phyloP scores from a whole-genome alignment of 37 sponge, comb jelly and placozoan species.

The Beroe ovata region DNA sequence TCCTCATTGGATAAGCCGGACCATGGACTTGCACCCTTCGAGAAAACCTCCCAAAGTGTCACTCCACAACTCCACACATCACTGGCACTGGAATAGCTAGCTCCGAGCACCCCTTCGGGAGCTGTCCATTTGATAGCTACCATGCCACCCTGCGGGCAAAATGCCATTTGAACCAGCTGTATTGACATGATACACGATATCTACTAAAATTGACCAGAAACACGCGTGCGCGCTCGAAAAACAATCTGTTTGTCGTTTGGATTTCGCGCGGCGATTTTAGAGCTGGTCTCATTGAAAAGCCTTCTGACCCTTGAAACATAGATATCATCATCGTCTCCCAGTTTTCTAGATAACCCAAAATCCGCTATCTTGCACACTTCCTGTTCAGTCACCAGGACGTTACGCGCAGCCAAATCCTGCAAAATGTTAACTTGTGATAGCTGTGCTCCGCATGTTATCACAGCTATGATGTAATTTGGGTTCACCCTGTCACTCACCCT shows the following conservation, averaged over 20 bases:
- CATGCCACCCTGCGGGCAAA: conserved; percentile 30
- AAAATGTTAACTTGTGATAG: no score
- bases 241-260: no score
- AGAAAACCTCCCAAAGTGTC: conserved; percentile 58
- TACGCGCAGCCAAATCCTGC: conserved; percentile 34
- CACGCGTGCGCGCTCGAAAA: no score
- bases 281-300: no score
- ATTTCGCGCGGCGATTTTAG: no score
- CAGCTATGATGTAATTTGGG: no score
- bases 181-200: background rate
- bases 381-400: background rate
- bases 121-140: conserved; percentile 65
- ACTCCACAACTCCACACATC: conserved; percentile 66
- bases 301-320: conserved; percentile 11
- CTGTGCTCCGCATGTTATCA: no score
- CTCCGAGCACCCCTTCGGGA: conserved; percentile 30
- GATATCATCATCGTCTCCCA: conserved; percentile 25
- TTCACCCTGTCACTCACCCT: conserved; percentile 40
- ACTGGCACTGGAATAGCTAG: conserved; percentile 64
- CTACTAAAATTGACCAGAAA: no score
- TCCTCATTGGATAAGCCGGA: conserved; percentile 46
- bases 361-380: conserved; percentile 23
- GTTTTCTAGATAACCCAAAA: conserved; percentile 8
- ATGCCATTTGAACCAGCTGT: no score
- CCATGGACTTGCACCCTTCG: conserved; percentile 43